Base-by-base conservation (phyloP, 2,888 invertebrate genomes). In the Noctua pronuba region DNA sequence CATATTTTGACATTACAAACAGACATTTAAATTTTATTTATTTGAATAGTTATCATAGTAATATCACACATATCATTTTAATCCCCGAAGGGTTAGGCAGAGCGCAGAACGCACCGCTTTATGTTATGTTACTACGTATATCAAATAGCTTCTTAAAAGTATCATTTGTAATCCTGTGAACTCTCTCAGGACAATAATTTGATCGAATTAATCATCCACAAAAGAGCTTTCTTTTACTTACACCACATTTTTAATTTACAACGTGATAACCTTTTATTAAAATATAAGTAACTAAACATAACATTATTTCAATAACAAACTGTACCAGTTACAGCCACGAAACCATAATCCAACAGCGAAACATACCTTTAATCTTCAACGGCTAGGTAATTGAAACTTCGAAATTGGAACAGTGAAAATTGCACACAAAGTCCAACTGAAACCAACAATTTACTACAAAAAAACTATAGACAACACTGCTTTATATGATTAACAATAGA, bases 311-410 rank as follows among this genome's bases (percentile, higher is more conserved):
- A 28, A 75, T 46, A 16, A 35, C 13, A 28, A 69, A 68, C 66
- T 55, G 41, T 70, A 46, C 64, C 41, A 82, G 8, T 72, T 72
- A 60, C n/a, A 58, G 16, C 52, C 55, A 73, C 66, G 13, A 70
- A 84, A 73, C 68, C 65, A 75, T 75, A 69, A 62, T 8, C 65
- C n/a, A 67, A 60, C 79, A 77, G 64, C 46, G 72, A 44, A 88
- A 88, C 88, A 64, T 79, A 68, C 87, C 88, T 64, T 87, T 86
- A 75, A 80, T 87, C 62, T 82, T 69, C 86, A 89, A 87, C 73
- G 49, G 64, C 60, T 73, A 31, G 77, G 52, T 85, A 74, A 83
- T 84, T 73, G 24, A 65, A 73, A 74, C 71, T 84, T 35, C 49
- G 38, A 60, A 86, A 71, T 75, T 70, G 46, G 75, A 70, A 87